Evolutionary conservation across 2,888 invertebrate genomes (phyloP), one percentile per base, ranked within the genome.

Genomic region (Thalpophila matura): DNA sequence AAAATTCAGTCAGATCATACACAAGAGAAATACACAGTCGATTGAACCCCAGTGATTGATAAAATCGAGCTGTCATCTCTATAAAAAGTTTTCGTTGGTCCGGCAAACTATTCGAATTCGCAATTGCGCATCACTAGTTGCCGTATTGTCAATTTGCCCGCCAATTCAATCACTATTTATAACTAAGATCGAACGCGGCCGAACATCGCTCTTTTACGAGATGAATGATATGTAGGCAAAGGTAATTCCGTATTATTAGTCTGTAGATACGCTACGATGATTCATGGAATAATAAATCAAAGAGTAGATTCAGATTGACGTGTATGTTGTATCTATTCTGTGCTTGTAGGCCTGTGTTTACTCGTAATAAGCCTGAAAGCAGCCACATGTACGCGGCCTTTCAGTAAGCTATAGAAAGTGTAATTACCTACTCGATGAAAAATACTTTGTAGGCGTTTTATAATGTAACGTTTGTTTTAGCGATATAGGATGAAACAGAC

Each of bases 81-180:
- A 61, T 47, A 58, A 56, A 66, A 78, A 71, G 33, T 60, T 76
- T 66, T 66, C 38, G 58, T 59, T 61, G 38, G 63, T 50, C 49
- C 33, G 40, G 16, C 57, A 62, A 71, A 76, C 63, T 70, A 65
- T 60, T 54, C 27, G 47, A 49, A 58, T 46, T 67, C 53, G 10
- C 67, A 63, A 71, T 66, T 58, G 47, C 58, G 67, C 80, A 74
- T 78, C 80, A 82, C 83, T 79, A 72, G 69, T 80, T 83, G 79
- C 77, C 83, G 84, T 80, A 81, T 80, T 86, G 86, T 87, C 87
- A 88, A 90, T 89, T 88, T 86, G 85, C 83, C 82, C 85, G 91
- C 91, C 91, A 92, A 92, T 90, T 91, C 87, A 86, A 92, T 91
- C 87, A 91, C 91, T 93, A 92, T 92, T 92, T 92, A 90, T 92